Evolutionary conservation across 2,113 vertebrate species (phyloP), one percentile per base, ranked within the genome.

Genomic region (Mustelus asterias): DNA sequence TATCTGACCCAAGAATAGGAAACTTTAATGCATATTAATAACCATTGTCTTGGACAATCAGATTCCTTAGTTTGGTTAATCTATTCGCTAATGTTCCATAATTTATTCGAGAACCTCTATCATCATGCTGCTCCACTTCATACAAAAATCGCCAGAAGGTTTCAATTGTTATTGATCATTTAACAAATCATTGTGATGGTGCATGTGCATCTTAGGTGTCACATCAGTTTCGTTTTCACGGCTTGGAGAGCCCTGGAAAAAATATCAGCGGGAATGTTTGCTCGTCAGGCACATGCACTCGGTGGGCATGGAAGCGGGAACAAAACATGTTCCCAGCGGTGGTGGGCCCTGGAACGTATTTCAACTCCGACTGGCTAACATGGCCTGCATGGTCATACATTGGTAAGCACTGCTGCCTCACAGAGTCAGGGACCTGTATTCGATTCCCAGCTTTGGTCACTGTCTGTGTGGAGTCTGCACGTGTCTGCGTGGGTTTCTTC

Each of bases 21-120:
- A 92, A 92, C 58, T 37, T 92, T 65, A 92, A 92, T 90, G 88
- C 29, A 60, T 60, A 33, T 29, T 90, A 90, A 90, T 92, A 60
- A 37, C 29, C 58, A 37, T 92, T 65, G 37, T 92, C n/a, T 92
- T 18, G 60, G 60, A 37, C n/a, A 65, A 92, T 92, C 89, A 92
- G 89, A 37, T 92, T 92, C 60, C 33, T 63, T 92, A 5, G 22
- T 37, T 33, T 65, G 89, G 89, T 65, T 92, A 92, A 65, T 92
- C 18, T 65, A 92, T 92, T 58, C 65, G 78, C 78, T 18, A 83
- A 65, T 92, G 16, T 65, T 65, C 89, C 33, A 65, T 92, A 63
- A n/a, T n/a, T 65, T 92, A n/a, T 37, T 37, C 89, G 65, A 29
- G 33, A 92, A 37, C 58, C 58, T 16, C 60, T 37, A 65, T 92